Conservation (phyloP, 2,113 vertebrate species). For the Ciconia stormi region DNA sequence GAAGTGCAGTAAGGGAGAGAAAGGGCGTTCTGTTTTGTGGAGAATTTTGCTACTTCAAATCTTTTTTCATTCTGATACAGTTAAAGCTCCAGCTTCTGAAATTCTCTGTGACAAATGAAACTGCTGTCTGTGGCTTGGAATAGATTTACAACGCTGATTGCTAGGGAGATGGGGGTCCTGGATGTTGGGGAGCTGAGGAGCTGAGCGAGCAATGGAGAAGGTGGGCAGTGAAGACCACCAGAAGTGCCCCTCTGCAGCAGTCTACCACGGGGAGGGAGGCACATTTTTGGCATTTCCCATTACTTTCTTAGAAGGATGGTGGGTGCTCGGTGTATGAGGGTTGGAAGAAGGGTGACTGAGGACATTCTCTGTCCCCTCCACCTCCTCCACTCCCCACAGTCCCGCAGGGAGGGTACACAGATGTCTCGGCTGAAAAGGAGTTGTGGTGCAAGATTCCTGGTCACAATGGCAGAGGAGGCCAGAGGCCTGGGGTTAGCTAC, state of each 20-base stretch:
- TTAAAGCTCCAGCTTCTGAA: not conserved
- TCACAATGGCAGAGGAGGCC: not conserved
- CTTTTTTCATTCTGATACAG: not conserved
- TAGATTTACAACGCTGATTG: not conserved
- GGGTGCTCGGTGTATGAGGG: not conserved
- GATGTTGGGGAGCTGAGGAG: not conserved
- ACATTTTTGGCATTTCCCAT: not conserved
- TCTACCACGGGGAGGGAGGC: not conserved
- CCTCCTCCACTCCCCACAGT: not conserved
- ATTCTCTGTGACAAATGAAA: not conserved
- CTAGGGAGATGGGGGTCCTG: not conserved
- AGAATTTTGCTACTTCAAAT: not conserved
- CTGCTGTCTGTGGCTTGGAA: not conserved
- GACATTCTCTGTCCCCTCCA: not conserved
- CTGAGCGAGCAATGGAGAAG: not conserved
- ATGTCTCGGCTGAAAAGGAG: not conserved
- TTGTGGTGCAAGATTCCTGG: not conserved
- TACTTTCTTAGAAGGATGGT: not conserved
- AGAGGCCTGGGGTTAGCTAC: not conserved
- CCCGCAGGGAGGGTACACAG: not conserved
- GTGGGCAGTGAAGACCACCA: not conserved
- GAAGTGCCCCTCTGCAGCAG: not conserved
- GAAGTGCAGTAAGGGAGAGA: not conserved
- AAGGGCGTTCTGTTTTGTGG: fast-evolving
- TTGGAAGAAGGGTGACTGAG: not conserved